Conservation (phyloP, 2,797 vertebrate genomes). For the Syngnathus rostellatus region DNA sequence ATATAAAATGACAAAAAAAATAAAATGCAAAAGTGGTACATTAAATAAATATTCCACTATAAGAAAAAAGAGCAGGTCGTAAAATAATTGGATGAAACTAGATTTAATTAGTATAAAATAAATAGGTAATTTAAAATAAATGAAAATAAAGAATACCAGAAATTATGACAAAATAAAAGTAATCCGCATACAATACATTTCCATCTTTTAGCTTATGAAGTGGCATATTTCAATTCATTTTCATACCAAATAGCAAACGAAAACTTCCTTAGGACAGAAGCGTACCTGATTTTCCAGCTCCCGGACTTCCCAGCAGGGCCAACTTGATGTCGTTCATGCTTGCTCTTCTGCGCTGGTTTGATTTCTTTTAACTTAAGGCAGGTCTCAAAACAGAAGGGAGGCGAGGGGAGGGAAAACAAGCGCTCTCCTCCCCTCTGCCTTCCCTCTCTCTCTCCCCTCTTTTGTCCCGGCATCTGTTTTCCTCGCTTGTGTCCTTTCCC, state of each 20-base stretch:
- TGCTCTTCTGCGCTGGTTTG: constrained; percentile 18
- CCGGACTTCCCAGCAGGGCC: constrained; percentile 61
- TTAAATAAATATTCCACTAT: background rate
- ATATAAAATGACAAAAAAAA: too few relatives aligned
- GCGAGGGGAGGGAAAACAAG: constrained; percentile 17
- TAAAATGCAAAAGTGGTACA: background rate
- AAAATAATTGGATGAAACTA: background rate
- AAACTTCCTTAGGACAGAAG: background rate
- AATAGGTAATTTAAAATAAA: too few relatives aligned
- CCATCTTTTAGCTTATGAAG: background rate
- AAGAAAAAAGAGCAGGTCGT: background rate
- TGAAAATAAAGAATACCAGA: too few relatives aligned
- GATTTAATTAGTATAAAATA: background rate
- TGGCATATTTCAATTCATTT: background rate
- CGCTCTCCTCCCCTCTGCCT: constrained; percentile 12
- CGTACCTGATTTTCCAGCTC: constrained; percentile 67
- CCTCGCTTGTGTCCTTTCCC: constrained; percentile 14
- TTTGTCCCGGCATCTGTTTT: constrained; percentile 16
- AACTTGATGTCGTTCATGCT: constrained; percentile 68
- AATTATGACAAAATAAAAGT: too few relatives aligned
- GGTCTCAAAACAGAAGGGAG: constrained; percentile 30
- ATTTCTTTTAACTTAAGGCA: constrained; percentile 17
- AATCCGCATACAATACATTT: background rate
- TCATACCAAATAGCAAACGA: background rate
- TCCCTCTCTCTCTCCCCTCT: constrained; percentile 14